Base-by-base conservation (phyloP, 1,140 invertebrate species). In the Caenorhabditis remanei region DNA sequence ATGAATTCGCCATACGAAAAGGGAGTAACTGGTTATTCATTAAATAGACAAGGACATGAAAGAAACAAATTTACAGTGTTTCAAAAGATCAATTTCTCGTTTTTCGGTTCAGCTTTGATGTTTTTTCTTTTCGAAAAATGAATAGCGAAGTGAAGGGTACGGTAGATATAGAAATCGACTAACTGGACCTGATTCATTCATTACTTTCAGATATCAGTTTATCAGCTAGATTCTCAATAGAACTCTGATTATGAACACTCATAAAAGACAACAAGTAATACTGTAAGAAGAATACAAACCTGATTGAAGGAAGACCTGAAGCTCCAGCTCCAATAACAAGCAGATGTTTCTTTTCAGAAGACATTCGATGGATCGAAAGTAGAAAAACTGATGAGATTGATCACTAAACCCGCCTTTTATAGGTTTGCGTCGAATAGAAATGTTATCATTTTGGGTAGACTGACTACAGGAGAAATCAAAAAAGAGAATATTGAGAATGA, bases 281-380 rank as follows among this genome's bases (percentile, higher is more conserved):
- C 8, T 50, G 9, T 11, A 11, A 50, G 8, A 50, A 9, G 6
- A 6, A 24, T 0, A 63, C 21, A 32, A 16, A 63, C 65, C 65
- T 79, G n/a, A 79, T 50, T 5, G 71, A 79, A 11, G 71, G 71
- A 11, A 79, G 71, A 7, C 71, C 71, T 24, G 71, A 79, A 21
- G 71, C 71, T 2, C 71, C 71, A 50, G 71, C 71, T 1, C 71
- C 71, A 4, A 79, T n/a, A n/a, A 79, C 46, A 13, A 79, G 71
- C n/a, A 79, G 46, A 14, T 79, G 43, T 19, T 79, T 79, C 4
- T 79, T 79, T 24, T 13, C 19, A 19, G 13, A 16, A 7, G 41
- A 8, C 16, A 71, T 14, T 41, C 9, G 21, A 40, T 7, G 32
- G 40, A 32, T 32, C 5, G 9, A 46, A 11, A 71, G 24, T 19